Evolutionary conservation across 2,888 invertebrate genomes (phyloP), one percentile per base, ranked within the genome.

Genomic region (Ectropis crepuscularia): DNA sequence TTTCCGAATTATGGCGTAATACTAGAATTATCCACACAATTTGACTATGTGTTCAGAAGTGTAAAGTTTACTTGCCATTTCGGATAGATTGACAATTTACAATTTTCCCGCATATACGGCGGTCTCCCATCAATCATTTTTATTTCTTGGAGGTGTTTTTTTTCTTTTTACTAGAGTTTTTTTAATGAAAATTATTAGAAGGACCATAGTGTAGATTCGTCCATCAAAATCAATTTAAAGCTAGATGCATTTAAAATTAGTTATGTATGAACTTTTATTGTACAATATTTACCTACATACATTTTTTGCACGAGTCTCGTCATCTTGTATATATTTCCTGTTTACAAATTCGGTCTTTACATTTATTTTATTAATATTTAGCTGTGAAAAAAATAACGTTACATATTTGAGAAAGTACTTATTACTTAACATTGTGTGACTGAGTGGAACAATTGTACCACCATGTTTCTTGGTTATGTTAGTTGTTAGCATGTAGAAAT

Each of bases 281-380:
- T 45, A 28, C 53, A 36, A 61, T 59, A 51, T 49, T 46, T 38
- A 6, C 12, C 7, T 45, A 6, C 12, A 10, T 45, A 28, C 16
- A 45, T 54, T 36, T 60, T 63, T 67, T 41, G 48, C 65, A 65
- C 60, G 28, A 47, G 41, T 48, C 16, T 45, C 50, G 50, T 68
- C 65, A 67, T 64, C 60, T 46, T 69, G 61, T 77, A 71, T 67
- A 73, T 74, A 76, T 74, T 76, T 76, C 70, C 47, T 28, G 38
- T 53, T 41, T 50, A 45, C 9, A 5, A 37, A 10, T 36, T 43
- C 28, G 46, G 28, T 43, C 16, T 49, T 43, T 6, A 41, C 39
- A n/a, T 51, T 51, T 41, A 51, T 42, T 51, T 51, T 28, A 50
- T 50, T 38, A 50, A n/a, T 38, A 39, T 12, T 51, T 51, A 28